Evolutionary conservation across 2,888 invertebrate species (phyloP), one percentile per base, ranked within the genome.

Genomic region (Heliconius sara): DNA sequence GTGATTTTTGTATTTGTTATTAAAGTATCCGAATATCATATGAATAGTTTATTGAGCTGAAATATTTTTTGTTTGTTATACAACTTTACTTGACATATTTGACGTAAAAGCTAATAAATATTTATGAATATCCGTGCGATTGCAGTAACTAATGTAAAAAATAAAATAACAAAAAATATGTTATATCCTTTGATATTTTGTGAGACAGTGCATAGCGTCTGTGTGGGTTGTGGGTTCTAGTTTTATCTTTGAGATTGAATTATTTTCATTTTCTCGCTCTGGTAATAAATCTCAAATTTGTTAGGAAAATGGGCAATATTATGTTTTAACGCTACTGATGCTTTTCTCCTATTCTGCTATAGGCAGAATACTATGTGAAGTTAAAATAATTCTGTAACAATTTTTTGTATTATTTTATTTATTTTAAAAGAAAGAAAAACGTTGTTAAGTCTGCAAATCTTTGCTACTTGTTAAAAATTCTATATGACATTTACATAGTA

Each of bases 11-110:
- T 72, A 76, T 70, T 43, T 39, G 57, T 57, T 22, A 52, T 16
- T 77, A 47, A 60, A 4, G 25, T 13, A 39, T 39, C 27, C 5
- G 63, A 63, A 74, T 60, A 43, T 65, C 39, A 19, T 47, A 65
- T 75, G 75, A 65, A 75, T 75, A 65, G 43, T 65, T 75, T 75
- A 75, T 75, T 75, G 25, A 19, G 12, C 63, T 47, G 43, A 27
- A 65, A 63, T 39, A 65, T 75, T 47, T 74, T 63, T 65, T 63
- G 63, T 43, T 75, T 75, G 75, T 75, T 65, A 43, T 65, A 75
- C n/a, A 47, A 63, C 19, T 75, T 75, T 75, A 63, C 65, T 43
- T 6, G 22, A 5, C 43, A 25, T 63, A 25, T 74, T 74, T 60
- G 25, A 63, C 4, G 65, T 65, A 43, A 27, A 60, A 65, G 39